A percentile compares a stretch with the other conserved stretches of the same genome.
These are phyloP conservation scores for Hirudinaria manillensis DNA, from an alignment of 2,888 invertebrate species.

Conservation along the genomic window DNA sequence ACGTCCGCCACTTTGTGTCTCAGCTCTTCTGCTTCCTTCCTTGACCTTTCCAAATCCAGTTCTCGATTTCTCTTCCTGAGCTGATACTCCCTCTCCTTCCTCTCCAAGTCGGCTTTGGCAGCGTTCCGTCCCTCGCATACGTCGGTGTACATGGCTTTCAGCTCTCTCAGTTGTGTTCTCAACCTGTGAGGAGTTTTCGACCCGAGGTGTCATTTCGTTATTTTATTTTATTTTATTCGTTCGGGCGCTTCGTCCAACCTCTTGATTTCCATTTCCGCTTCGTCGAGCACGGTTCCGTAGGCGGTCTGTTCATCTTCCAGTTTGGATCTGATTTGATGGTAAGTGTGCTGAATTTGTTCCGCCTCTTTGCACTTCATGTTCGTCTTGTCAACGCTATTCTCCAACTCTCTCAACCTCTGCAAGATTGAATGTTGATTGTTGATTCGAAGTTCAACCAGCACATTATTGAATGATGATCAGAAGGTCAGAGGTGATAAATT, in stretches of 20 bases:
- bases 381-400: constrained; percentile 46
- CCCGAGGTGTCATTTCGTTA: not conserved
- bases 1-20: constrained; percentile 50
- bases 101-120: constrained; percentile 48
- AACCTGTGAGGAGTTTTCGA: constrained; percentile 5
- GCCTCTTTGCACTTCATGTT: constrained; percentile 54
- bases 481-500: too few relatives aligned
- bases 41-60: constrained; percentile 51
- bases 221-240: too few relatives aligned
- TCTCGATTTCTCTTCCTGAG: constrained; percentile 52
- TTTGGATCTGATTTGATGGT: constrained; percentile 50
- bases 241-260: constrained; percentile 32
- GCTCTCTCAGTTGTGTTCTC: constrained; percentile 46
- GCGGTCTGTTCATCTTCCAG: constrained; percentile 49
- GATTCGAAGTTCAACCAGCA: too few relatives aligned
- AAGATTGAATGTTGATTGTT: not conserved
- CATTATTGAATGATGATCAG: too few relatives aligned
- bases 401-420: constrained; percentile 50
- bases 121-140: constrained; percentile 50
- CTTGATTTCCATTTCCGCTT: constrained; percentile 51
- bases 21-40: constrained; percentile 53
- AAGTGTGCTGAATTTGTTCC: constrained; percentile 52
- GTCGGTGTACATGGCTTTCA: constrained; percentile 51
- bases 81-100: constrained; percentile 51
- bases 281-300: constrained; percentile 50